Percentiles rank a stretch among this genome's conserved stretches.
phyloP scores from a whole-genome alignment of 2,888 invertebrate species.

The Coleophora flavipennella region DNA sequence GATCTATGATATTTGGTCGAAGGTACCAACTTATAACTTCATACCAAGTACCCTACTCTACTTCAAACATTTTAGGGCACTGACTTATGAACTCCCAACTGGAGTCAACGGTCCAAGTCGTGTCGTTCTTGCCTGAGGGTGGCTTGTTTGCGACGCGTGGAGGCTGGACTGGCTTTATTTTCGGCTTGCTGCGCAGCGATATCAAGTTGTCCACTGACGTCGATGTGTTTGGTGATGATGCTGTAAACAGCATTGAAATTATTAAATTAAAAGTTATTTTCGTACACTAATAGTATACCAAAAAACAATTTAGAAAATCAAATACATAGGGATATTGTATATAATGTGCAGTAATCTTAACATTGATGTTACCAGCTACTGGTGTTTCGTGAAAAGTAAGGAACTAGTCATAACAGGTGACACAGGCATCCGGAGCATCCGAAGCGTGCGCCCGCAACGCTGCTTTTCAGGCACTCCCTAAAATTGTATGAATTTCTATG shows the following conservation, averaged over 20 bases:
- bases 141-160: constrained; percentile 72
- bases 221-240: constrained; percentile 71
- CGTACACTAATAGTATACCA: no score
- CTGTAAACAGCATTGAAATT: constrained; percentile 26
- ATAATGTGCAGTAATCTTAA: no score
- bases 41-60: background rate
- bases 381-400: no score
- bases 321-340: no score
- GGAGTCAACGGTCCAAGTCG: constrained; percentile 87
- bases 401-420: no score
- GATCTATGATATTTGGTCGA: no score
- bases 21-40: background rate
- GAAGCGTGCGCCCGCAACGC: no score
- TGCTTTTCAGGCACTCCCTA: no score
- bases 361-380: no score
- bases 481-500: no score
- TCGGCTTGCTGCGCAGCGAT: constrained; percentile 68
- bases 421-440: no score
- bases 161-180: constrained; percentile 81
- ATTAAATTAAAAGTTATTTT: background rate
- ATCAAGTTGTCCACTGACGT: constrained; percentile 80
- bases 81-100: constrained; percentile 92
- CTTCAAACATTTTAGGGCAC: constrained; percentile 23
- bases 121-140: constrained; percentile 67
- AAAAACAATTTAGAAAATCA: no score